Conservation (phyloP, 2,888 invertebrate genomes). For the Lysandra coridon region DNA sequence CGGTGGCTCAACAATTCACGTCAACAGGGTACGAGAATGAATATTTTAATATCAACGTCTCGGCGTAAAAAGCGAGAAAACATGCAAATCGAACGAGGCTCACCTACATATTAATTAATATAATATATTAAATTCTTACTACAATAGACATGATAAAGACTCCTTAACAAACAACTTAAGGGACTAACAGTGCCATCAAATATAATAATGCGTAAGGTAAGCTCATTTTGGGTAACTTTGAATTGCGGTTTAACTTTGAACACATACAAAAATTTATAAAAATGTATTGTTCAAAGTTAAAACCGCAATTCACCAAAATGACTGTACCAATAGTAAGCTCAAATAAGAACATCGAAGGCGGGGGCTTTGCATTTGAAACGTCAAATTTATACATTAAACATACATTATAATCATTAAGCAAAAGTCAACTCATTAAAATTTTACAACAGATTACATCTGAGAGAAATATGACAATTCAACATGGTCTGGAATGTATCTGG, state of each 20-base stretch:
- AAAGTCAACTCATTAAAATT: constrained; percentile 61
- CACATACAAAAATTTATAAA: no score
- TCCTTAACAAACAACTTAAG: constrained; percentile 78
- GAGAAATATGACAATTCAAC: constrained; percentile 59
- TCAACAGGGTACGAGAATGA: constrained; percentile 60
- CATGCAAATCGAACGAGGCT: constrained; percentile 73
- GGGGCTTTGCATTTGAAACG: constrained; percentile 39
- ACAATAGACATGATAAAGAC: constrained; percentile 78
- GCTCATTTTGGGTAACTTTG: no score
- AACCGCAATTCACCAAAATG: no score
- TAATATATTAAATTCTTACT: constrained; percentile 77
- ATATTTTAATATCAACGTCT: constrained; percentile 58
- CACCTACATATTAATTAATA: constrained; percentile 66
- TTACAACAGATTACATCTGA: constrained; percentile 70
- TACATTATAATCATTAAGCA: constrained; percentile 23
- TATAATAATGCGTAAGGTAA: constrained; percentile 70
- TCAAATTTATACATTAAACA: constrained; percentile 13
- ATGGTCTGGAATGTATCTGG: constrained; percentile 76
- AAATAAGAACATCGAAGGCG: constrained; percentile 58
- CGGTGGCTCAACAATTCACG: constrained; percentile 50
- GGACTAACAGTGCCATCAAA: constrained; percentile 76
- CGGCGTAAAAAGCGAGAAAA: constrained; percentile 68
- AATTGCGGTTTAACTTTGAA: no score
- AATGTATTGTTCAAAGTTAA: no score
- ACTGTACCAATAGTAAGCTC: constrained; percentile 66